Evolutionary conservation across 2,888 invertebrate species (phyloP).

Genomic region (Slavum lentiscoides): DNA sequence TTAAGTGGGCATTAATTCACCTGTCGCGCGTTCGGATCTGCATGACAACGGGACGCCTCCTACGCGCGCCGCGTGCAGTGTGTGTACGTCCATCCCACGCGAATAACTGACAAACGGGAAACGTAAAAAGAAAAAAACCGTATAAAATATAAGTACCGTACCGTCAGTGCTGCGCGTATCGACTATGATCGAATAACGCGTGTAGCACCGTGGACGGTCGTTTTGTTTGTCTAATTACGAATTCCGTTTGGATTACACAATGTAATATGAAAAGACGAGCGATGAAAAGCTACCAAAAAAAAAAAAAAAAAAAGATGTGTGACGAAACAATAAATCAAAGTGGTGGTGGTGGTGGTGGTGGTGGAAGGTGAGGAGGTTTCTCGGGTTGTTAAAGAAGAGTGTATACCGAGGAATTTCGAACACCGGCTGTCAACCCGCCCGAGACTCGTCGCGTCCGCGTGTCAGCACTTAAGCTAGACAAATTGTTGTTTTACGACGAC

Average conservation of each 20-base stretch:
- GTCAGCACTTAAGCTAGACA: slow-evolving; percentile 53
- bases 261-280: slow-evolving; percentile 6
- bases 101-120: slow-evolving; percentile 23
- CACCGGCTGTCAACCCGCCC: slow-evolving; percentile 42
- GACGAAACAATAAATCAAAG: slow-evolving; percentile 39
- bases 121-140: not conserved
- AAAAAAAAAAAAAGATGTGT: slow-evolving; percentile 15
- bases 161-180: not conserved
- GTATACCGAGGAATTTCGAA: slow-evolving; percentile 30
- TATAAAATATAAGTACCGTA: too few species aligned
- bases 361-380: not conserved
- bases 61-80: not conserved
- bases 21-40: slow-evolving; percentile 41
- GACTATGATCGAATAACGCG: not conserved
- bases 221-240: slow-evolving; percentile 38
- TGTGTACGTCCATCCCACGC: slow-evolving; percentile 23
- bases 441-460: slow-evolving; percentile 32
- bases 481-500: slow-evolving; percentile 45
- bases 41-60: slow-evolving; percentile 35
- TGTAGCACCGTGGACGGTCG: not conserved
- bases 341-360: not conserved
- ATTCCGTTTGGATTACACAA: slow-evolving; percentile 24
- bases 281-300: slow-evolving; percentile 32
- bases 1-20: slow-evolving; percentile 46
- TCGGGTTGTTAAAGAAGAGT: slow-evolving; percentile 16